A percentile compares a stretch with the other conserved stretches of the same genome.
Evolutionary conservation across 2,888 invertebrate genomes (phyloP).

Genomic region (Osedax fenrisi): DNA sequence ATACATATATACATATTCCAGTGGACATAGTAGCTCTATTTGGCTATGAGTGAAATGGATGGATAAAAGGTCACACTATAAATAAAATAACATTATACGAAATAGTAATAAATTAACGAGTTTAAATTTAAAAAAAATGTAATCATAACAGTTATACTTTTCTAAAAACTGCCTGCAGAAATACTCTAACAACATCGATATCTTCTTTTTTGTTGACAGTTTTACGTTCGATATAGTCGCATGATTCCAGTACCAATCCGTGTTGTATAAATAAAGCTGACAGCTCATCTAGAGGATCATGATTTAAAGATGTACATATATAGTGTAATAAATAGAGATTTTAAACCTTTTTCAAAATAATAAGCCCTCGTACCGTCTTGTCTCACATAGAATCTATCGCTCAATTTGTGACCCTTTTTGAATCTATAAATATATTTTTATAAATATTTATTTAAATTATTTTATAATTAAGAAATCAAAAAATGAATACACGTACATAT

Average conservation of each 20-base stretch:
- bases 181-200: neutral
- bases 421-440: slow-evolving; percentile 53
- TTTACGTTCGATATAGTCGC: neutral
- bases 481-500: neutral
- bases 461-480: neutral
- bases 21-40: too few species aligned
- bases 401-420: slow-evolving; percentile 76
- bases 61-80: too few species aligned
- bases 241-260: neutral
- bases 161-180: neutral
- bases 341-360: slow-evolving; percentile 48
- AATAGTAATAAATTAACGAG: too few species aligned
- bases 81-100: too few species aligned
- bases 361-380: slow-evolving; percentile 82
- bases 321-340: neutral
- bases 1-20: too few species aligned
- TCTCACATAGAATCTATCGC: slow-evolving; percentile 82
- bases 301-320: too few species aligned
- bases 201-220: neutral
- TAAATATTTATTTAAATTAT: neutral
- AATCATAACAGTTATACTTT: neutral
- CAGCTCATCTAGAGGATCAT: neutral
- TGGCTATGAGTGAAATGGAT: too few species aligned
- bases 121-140: too few species aligned
- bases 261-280: neutral